Evolutionary conservation across 2,888 invertebrate genomes (phyloP).

Genomic region (Andrena haemorrhoa): DNA sequence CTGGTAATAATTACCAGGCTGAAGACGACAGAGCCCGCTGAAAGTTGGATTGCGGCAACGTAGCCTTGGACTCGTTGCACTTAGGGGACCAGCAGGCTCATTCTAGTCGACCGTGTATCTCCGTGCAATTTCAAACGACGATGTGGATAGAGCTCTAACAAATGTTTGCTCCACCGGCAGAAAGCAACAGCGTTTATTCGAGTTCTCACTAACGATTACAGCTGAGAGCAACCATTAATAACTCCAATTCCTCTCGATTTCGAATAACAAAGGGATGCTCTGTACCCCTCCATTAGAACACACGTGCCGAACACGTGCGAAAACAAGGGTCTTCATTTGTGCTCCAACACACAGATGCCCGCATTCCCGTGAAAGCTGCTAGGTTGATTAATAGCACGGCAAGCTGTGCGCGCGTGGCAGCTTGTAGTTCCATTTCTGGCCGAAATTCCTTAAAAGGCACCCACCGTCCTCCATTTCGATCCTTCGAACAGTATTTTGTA

Average conservation of each 20-base stretch:
- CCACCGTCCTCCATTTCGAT: not conserved
- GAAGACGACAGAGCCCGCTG: conserved; percentile 66
- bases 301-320: conserved; percentile 58
- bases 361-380: conserved; percentile 19
- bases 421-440: not conserved
- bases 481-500: no score
- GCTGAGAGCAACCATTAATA: conserved; percentile 27
- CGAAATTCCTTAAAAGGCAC: not conserved
- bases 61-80: conserved; percentile 79
- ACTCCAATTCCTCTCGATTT: conserved; percentile 1
- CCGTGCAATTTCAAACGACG: conserved; percentile 7
- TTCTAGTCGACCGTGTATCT: conserved; percentile 36
- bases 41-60: conserved; percentile 77
- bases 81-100: conserved; percentile 68
- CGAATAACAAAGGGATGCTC: conserved; percentile 30
- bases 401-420: not conserved
- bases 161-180: not conserved
- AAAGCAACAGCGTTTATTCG: not conserved
- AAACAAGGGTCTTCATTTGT: conserved; percentile 49
- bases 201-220: not conserved
- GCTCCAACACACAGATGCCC: conserved; percentile 21
- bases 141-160: not conserved
- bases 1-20: conserved; percentile 73
- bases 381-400: conserved; percentile 37
- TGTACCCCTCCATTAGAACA: not conserved